Evolutionary conservation across 1,140 invertebrate genomes (phyloP).

Genomic region (Neodiprion lecontei): DNA sequence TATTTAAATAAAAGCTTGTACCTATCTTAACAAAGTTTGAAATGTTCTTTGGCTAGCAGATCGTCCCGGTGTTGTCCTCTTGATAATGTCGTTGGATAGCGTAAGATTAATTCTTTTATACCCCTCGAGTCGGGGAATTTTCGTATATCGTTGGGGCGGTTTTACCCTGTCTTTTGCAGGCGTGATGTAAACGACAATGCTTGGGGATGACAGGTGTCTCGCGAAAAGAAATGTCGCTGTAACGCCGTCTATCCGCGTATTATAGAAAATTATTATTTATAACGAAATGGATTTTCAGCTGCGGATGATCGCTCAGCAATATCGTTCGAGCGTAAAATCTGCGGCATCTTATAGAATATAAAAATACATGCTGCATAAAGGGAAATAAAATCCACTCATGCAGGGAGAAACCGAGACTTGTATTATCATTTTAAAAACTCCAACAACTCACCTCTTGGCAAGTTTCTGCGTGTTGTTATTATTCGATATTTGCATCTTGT

Average conservation of each 20-base stretch:
- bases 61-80: background rate
- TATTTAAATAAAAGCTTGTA: background rate
- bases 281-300: background rate
- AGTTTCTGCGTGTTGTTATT: background rate
- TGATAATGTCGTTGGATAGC: background rate
- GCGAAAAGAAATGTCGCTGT: background rate
- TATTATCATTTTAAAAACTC: background rate
- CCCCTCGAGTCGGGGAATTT: background rate
- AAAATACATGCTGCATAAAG: background rate
- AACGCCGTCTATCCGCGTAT: background rate
- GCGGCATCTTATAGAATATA: background rate
- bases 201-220: background rate
- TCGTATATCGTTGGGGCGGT: background rate
- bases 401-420: too few relatives aligned
- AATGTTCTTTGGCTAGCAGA: background rate
- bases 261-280: background rate
- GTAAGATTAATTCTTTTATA: background rate
- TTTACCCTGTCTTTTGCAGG: background rate
- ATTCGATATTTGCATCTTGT: constrained; percentile 1
- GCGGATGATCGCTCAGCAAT: background rate
- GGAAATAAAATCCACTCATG: too few relatives aligned
- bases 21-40: background rate
- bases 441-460: background rate
- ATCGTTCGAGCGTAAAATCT: background rate
- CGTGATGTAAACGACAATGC: background rate